These are phyloP conservation scores for Sphenodon punctatus DNA, from an alignment of 2,797 vertebrate genomes.

Conservation along the genomic window DNA sequence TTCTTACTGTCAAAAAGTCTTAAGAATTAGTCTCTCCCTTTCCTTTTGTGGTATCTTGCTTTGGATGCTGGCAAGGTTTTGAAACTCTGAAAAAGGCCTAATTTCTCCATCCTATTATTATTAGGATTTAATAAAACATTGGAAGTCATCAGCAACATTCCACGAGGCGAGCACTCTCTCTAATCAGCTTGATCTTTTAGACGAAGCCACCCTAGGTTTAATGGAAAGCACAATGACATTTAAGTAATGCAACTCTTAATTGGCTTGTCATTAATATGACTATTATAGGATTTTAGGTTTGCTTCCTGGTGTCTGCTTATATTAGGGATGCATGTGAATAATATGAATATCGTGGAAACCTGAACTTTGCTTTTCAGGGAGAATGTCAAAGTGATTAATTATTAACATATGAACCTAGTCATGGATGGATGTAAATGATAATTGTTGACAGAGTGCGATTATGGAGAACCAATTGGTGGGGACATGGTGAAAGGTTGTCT, in stretches of 20 bases:
- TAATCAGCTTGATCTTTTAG: conserved; percentile 8
- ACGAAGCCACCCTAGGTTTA: neutral
- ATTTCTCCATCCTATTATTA: neutral
- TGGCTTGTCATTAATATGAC: neutral
- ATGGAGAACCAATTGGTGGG: neutral
- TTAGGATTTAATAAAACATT: neutral
- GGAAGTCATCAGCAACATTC: neutral
- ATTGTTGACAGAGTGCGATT: neutral
- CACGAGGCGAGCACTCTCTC: neutral
- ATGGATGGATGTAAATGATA: neutral
- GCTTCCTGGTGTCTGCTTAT: neutral
- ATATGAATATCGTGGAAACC: neutral
- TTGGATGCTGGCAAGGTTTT: neutral
- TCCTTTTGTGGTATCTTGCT: neutral
- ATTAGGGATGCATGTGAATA: neutral
- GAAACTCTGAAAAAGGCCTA: neutral
- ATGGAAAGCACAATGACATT: conserved; percentile 20
- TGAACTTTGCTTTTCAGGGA: neutral
- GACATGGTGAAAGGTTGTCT: neutral
- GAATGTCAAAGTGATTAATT: neutral
- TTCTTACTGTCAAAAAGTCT: neutral
- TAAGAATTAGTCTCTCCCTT: neutral
- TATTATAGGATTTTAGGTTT: neutral
- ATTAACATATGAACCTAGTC: neutral
- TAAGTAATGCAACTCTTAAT: neutral